These are phyloP conservation scores for Ornithorhynchus anatinus DNA, from an alignment of 2,113 vertebrate species.

Conservation along the genomic window DNA sequence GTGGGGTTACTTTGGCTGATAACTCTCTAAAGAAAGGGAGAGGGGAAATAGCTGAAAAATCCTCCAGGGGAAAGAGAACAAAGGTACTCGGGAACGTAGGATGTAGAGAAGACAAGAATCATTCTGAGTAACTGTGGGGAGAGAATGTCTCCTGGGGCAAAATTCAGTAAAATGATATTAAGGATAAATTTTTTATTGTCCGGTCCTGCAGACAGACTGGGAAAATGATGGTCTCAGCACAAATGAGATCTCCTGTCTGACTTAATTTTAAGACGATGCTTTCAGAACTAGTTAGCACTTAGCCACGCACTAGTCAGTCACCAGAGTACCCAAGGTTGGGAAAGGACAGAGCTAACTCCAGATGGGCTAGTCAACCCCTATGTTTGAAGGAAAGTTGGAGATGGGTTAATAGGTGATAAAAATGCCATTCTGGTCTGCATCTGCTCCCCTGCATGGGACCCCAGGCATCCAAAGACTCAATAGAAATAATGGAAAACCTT, in stretches of 20 bases:
- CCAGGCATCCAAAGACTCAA: too few relatives aligned
- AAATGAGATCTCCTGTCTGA: constrained; percentile 51
- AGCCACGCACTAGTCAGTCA: neutral
- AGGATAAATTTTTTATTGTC: constrained; percentile 69
- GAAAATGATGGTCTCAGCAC: constrained; percentile 63
- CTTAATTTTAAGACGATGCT: constrained; percentile 2
- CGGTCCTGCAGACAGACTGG: constrained; percentile 67
- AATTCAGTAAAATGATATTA: constrained; percentile 66
- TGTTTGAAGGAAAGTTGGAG: neutral
- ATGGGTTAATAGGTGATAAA: neutral
- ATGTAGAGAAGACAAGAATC: neutral
- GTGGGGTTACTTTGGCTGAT: too few relatives aligned
- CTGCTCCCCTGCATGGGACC: too few relatives aligned
- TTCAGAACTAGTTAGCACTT: constrained; percentile 18
- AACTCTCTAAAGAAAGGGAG: neutral
- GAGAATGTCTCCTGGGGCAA: constrained; percentile 53
- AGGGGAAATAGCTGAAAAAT: neutral
- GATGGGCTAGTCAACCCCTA: neutral
- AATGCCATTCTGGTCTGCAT: neutral
- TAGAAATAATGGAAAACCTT: too few relatives aligned
- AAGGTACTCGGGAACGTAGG: neutral
- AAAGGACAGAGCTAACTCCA: neutral
- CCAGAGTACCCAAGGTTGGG: neutral
- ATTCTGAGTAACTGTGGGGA: constrained; percentile 21
- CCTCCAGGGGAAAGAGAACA: neutral